Base-by-base conservation (phyloP, 2,113 vertebrate genomes). In the Ophiodon elongatus region DNA sequence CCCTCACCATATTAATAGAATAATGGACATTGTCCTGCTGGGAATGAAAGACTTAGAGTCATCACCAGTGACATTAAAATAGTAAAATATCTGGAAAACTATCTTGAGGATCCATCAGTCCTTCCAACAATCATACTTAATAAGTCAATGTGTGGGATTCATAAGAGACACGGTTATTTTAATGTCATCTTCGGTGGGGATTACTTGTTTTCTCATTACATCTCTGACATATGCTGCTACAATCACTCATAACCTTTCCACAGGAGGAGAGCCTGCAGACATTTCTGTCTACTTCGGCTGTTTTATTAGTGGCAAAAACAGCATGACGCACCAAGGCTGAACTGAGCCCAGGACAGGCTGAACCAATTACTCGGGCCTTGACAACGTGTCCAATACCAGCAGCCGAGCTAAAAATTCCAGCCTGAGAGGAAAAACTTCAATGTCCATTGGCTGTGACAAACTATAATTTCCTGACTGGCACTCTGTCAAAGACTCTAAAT, bases 351-450 rank as follows among this genome's bases (percentile, higher is more conserved):
- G 90, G 73, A 89, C 92, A 93, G 88, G 73, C 89, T 84, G 92
- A 94, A 93, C 90, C 89, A 92, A 90, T 92, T 91, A 92, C 87
- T 72, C 13, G 8, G 41, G 79, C 77, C 74, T 57, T 93, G 91
- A 83, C 89, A 69, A 90, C 84, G 82, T 86, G 83, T 93, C 91
- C 88, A 92, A 91, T 82, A 89, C 78, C 73, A 76, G 76, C 81
- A 89, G 79, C 73, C 85, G 76, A 67, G 85, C 85, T 76, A 70
- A 89, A 91, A 91, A 90, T 91, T 92, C 82, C 80, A 87, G 79
- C 43, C 47, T 33, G 29, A 25, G 54, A 89, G 77, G 79, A 79
- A 88, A 91, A 87, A 82, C 35, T 4, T 23, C 13, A 64, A 45
- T 68, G 80, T 92, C 73, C 76, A 39, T 62, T 92, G 91, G 84